phyloP scores from a whole-genome alignment of 2,888 invertebrate genomes.

The Clepsis dumicolana region DNA sequence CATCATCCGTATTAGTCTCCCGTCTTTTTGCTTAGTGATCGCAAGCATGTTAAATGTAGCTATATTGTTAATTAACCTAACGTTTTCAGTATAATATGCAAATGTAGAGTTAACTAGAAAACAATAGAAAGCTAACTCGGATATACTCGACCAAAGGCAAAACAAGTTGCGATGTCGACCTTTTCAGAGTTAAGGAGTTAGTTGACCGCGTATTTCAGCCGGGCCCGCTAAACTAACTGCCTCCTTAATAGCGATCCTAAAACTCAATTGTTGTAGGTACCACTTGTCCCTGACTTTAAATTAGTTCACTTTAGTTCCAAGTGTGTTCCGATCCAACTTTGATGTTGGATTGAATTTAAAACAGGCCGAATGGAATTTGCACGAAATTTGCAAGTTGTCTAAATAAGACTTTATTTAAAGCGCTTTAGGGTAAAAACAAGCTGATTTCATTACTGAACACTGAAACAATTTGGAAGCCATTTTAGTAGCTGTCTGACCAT shows the following conservation, averaged over 20 bases:
- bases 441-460: constrained; percentile 9
- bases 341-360: constrained; percentile 39
- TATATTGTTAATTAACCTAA: background rate
- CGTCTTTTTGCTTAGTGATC: too few species aligned
- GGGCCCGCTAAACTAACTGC: constrained; percentile 31
- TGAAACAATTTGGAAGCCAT: background rate
- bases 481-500: background rate
- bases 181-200: constrained; percentile 38
- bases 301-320: constrained; percentile 38
- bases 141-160: constrained; percentile 24
- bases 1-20: too few species aligned
- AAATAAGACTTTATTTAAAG: constrained; percentile 23
- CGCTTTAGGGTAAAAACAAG: constrained; percentile 8
- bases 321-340: constrained; percentile 38
- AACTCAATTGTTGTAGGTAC: constrained; percentile 34
- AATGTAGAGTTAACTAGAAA: constrained; percentile 10
- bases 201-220: constrained; percentile 31
- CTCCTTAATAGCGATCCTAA: constrained; percentile 40
- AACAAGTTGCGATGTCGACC: constrained; percentile 39
- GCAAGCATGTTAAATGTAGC: too few species aligned
- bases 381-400: constrained; percentile 19
- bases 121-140: constrained; percentile 25
- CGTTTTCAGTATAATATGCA: background rate
- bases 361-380: constrained; percentile 37
- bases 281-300: constrained; percentile 41